These are phyloP conservation scores for Chelonia mydas DNA, from an alignment of 2,797 vertebrate species.

Conservation along the genomic window DNA sequence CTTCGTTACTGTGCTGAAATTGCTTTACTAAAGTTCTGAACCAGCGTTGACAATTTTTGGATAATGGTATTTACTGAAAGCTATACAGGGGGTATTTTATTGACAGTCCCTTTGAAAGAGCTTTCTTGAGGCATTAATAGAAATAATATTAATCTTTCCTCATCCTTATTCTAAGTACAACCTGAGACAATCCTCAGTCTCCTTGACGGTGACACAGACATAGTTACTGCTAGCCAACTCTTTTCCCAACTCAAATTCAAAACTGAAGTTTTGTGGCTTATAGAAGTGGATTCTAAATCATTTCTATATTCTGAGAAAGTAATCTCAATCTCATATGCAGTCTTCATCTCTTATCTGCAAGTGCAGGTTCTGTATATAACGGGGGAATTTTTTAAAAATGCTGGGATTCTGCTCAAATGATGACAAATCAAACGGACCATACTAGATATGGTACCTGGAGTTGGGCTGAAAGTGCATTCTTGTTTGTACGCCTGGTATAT, in stretches of 20 bases:
- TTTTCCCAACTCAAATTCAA: background rate
- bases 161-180: background rate
- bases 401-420: background rate
- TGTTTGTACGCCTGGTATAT: background rate
- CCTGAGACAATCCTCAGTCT: background rate
- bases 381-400: rapidly evolving
- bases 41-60: constrained; percentile 28
- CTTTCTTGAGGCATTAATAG: constrained; percentile 23
- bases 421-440: background rate
- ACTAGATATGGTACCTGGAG: background rate
- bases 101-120: background rate
- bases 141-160: background rate
- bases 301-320: background rate
- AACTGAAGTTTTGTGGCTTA: background rate
- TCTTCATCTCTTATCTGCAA: background rate
- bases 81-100: background rate
- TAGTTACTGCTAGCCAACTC: background rate
- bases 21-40: constrained; percentile 40
- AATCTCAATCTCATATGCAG: background rate
- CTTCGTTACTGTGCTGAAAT: constrained; percentile 26
- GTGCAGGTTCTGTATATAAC: background rate
- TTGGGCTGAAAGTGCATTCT: rapidly evolving
- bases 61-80: constrained; percentile 19
- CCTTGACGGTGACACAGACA: background rate
- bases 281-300: background rate